Base-by-base conservation (phyloP, 2,113 vertebrate genomes). In the Oryzias curvinotus region DNA sequence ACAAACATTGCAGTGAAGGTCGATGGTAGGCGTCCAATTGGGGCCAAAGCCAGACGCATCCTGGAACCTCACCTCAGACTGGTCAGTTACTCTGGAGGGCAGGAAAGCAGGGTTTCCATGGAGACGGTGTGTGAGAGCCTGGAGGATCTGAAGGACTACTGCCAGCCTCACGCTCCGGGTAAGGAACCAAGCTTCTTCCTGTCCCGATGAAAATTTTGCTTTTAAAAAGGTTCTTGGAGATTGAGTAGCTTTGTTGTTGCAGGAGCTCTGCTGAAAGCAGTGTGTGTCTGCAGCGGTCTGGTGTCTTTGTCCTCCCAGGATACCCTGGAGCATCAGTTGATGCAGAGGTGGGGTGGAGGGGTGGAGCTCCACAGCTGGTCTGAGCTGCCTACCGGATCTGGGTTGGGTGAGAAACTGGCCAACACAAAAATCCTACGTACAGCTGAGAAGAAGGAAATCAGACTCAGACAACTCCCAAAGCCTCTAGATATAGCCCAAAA, bases 321-420 rank as follows among this genome's bases (percentile, higher is more conserved):
- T 57, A 42, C 93, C 10, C 71, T 99, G 84, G 59, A 2, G 13
- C 81, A 91, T 6, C 97, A 98, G 91, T 87, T 98, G 76, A 67
- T 92, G 62, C 75, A 88, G 26, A 52, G 16, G 45, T 98, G 94
- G 0, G 86, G 92, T 3, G 93, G 95, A 0, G 97, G 97, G 7
- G 89, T 99, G 63, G 96, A 99, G 85, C 90, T 99, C 36, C 94
- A 93, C 69, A 95, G 94, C 57, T 98, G 97, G 95, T 98, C 96
- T 0, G 73, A 83, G 30, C 90, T 98, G 67, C 97, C 97, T 1
- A 95, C 97, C 0, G 97, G 97, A 17, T 98, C 97, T 0, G 97
- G 97, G 49, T 90, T 99, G 0, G 97, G 97, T 98, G 67, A 85
- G 93, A 73, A 52, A 41, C 23, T 1, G 16, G 45, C 14, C 7